Base-by-base conservation (phyloP, 2,113 vertebrate genomes). In the Todiramphus chloris region DNA sequence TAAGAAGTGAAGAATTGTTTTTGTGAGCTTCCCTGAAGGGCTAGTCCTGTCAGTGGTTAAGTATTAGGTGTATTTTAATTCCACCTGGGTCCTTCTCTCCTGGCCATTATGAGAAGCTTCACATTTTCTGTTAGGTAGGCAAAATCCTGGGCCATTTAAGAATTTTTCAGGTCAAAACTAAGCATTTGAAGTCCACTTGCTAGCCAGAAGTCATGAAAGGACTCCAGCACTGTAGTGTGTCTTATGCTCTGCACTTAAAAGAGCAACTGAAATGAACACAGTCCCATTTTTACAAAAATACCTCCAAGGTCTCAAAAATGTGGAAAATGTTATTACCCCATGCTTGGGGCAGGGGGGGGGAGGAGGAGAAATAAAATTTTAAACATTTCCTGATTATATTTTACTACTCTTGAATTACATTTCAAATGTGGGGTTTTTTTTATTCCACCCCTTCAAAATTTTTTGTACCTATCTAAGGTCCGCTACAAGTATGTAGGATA, bases 221-320 rank as follows among this genome's bases (percentile, higher is more conserved):
- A 82, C 67, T 95, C 55, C 77, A 85, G 66, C 70, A 69, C 77
- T 51, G 44, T 43, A 46, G 60, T 85, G 60, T 85, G 51, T 81
- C 81, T 83, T 93, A 63, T 77, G 44, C 18, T 81, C 27, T 70
- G 33, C 58, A 56, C 79, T 93, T 90, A 43, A 91, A 93, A 84
- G 80, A 89, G 50, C 0, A 11, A 84, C 44, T 76, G 73, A 88
- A 79, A 89, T 18, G 69, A 94, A 91, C 87, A 90, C 59, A 92
- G 86, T 16, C 33, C 70, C 19, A n/a, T 96, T 90, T 83, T 86
- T 79, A 85, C 59, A 96, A 80, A 94, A 95, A 95, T 67, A 58
- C 67, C 69, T 86, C 91, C 53, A 51, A 93, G 41, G 39, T 81
- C 78, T 87, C 87, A 87, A 44, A 87, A 94, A 86, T 23, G 13